Percentiles rank a stretch among this genome's conserved stretches.
These are phyloP conservation scores for Chydorus sphaericus DNA, from an alignment of 2,888 invertebrate genomes.

Conservation along the genomic window DNA sequence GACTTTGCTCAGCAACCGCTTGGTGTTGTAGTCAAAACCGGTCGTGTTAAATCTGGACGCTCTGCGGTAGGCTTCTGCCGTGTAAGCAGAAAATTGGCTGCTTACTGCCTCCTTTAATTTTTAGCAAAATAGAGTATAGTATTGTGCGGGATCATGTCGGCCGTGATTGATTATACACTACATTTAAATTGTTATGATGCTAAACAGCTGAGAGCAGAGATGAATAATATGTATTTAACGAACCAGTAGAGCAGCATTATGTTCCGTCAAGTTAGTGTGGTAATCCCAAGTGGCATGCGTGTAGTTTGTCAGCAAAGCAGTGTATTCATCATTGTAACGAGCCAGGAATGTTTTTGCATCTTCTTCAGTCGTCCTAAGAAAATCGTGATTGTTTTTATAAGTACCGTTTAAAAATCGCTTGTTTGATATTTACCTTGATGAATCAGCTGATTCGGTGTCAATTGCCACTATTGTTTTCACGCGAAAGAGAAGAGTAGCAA, in stretches of 20 bases:
- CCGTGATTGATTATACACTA: too few species aligned
- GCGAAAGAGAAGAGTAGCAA: too few species aligned
- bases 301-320: background rate
- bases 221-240: too few species aligned
- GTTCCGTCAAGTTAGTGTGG: conserved; percentile 15
- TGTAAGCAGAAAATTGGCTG: background rate
- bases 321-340: conserved; percentile 8
- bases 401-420: too few species aligned
- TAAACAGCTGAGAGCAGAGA: background rate
- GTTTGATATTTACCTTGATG: too few species aligned
- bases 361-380: too few species aligned
- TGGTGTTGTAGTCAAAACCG: conserved; percentile 20
- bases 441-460: too few species aligned
- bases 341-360: conserved; percentile 3
- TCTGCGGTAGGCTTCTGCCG: background rate
- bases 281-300: conserved; percentile 14
- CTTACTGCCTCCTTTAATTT: background rate
- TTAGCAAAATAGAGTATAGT: too few species aligned
- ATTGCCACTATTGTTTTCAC: too few species aligned
- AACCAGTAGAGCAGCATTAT: conserved; percentile 5
- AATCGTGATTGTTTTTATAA: too few species aligned
- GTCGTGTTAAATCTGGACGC: conserved; percentile 20
- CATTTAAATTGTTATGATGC: too few species aligned
- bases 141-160: too few species aligned
- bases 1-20: conserved; percentile 20